These are phyloP conservation scores for Thymelicus acteon DNA, from an alignment of 2,888 invertebrate genomes.

Conservation along the genomic window DNA sequence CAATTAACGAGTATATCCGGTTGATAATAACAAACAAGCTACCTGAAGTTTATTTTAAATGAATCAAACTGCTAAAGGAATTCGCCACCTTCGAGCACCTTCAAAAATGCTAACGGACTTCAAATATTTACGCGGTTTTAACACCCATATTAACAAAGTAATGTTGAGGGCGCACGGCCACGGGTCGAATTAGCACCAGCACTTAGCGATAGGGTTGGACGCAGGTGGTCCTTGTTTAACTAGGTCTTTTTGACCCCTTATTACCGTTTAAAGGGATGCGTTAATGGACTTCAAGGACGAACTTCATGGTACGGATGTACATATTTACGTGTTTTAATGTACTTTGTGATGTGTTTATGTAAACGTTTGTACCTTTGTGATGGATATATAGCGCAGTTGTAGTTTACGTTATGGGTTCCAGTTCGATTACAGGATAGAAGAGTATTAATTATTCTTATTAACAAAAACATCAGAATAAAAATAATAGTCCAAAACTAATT, in stretches of 20 bases:
- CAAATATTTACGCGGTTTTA: conserved; percentile 69
- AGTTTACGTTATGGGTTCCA: not conserved
- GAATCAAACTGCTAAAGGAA: conserved; percentile 11
- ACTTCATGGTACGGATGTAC: conserved; percentile 17
- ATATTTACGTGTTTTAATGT: not conserved
- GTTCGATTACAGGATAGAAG: no score
- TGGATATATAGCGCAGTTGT: no score
- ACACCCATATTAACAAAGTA: conserved; percentile 59
- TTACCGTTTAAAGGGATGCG: conserved; percentile 33
- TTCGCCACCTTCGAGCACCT: conserved; percentile 22
- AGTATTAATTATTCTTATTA: no score
- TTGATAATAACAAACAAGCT: not conserved
- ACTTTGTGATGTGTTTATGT: not conserved
- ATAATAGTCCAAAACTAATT: no score
- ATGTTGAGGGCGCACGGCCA: conserved; percentile 56
- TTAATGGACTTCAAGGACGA: conserved; percentile 32
- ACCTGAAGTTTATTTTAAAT: not conserved
- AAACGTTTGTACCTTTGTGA: not conserved
- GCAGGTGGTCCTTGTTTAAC: conserved; percentile 83
- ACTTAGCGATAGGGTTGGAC: conserved; percentile 72
- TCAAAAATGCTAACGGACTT: conserved; percentile 45
- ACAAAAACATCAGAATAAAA: no score
- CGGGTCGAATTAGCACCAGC: conserved; percentile 71
- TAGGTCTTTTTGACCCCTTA: conserved; percentile 46
- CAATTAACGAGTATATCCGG: no score